Evolutionary conservation across 2,888 invertebrate species (phyloP).

Genomic region (Tillus elongatus): DNA sequence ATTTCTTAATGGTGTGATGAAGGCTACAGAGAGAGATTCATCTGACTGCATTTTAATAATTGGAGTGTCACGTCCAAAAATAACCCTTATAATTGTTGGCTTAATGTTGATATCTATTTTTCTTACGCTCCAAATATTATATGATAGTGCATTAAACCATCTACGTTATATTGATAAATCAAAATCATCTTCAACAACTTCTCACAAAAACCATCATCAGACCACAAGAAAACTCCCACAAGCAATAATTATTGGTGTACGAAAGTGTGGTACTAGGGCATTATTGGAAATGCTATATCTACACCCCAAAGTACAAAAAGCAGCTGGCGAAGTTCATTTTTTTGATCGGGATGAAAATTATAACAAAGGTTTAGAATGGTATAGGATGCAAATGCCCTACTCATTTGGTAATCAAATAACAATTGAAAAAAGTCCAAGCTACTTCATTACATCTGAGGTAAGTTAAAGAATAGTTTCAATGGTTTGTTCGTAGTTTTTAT

Average conservation of each 20-base stretch:
- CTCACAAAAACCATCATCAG: background rate
- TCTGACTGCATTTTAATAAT: slow-evolving; percentile 78
- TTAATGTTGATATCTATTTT: slow-evolving; percentile 73
- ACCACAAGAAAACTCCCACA: slow-evolving; percentile 55
- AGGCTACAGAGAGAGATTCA: slow-evolving; percentile 74
- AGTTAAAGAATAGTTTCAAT: no score
- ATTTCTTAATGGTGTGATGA: slow-evolving; percentile 74
- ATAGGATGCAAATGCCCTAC: slow-evolving; percentile 87
- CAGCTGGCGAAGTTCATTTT: slow-evolving; percentile 92
- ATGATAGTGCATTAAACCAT: slow-evolving; percentile 76
- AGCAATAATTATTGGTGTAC: slow-evolving; percentile 87
- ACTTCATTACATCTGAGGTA: slow-evolving; percentile 92
- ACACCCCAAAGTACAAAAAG: slow-evolving; percentile 86
- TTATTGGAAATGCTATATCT: slow-evolving; percentile 92
- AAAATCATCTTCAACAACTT: no score
- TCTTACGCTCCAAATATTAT: slow-evolving; percentile 75
- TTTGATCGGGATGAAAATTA: slow-evolving; percentile 94
- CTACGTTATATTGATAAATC: no score
- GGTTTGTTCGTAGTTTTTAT: no score
- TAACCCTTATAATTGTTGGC: slow-evolving; percentile 70
- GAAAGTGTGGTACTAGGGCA: slow-evolving; percentile 95
- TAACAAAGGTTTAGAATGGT: slow-evolving; percentile 88
- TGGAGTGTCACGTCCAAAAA: slow-evolving; percentile 74
- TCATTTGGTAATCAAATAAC: slow-evolving; percentile 88
- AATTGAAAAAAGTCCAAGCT: slow-evolving; percentile 96